Conservation (phyloP, 2,797 vertebrate species). For the Discoglossus pictus region DNA sequence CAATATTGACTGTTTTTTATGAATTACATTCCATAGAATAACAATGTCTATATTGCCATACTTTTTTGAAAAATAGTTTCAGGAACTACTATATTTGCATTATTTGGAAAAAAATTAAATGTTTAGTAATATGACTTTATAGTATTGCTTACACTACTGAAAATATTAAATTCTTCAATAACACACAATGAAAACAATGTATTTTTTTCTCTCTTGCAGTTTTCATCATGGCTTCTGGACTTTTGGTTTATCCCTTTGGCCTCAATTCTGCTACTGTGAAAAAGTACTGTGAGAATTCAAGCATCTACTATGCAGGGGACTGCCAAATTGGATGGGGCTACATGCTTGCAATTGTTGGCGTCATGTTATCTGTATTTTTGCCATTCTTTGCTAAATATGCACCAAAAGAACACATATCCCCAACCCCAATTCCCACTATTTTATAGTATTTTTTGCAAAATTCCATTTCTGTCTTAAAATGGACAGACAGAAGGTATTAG, state of each 20-base stretch:
- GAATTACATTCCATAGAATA: too few relatives aligned
- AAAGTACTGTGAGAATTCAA: slow-evolving; percentile 85
- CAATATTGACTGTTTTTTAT: too few relatives aligned
- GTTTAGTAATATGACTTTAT: too few relatives aligned
- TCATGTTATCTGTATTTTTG: slow-evolving; percentile 93
- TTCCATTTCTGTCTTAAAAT: slow-evolving; percentile 57
- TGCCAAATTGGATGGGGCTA: slow-evolving; percentile 95
- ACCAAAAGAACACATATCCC: slow-evolving; percentile 90
- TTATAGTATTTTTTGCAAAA: slow-evolving; percentile 79
- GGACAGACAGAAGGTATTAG: slow-evolving; percentile 53
- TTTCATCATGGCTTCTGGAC: slow-evolving; percentile 91
- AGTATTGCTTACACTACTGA: too few relatives aligned
- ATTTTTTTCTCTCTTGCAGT: slow-evolving; percentile 69
- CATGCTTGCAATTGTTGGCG: slow-evolving; percentile 91
- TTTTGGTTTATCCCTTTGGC: slow-evolving; percentile 91
- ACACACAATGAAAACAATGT: too few relatives aligned
- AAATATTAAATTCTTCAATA: too few relatives aligned
- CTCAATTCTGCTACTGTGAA: slow-evolving; percentile 87
- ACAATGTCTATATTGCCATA: too few relatives aligned
- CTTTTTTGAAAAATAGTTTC: too few relatives aligned
- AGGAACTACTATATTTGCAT: too few relatives aligned
- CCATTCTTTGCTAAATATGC: slow-evolving; percentile 96
- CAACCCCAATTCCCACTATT: slow-evolving; percentile 88
- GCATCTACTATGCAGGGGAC: slow-evolving; percentile 88
- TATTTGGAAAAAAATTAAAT: too few relatives aligned